Percentiles rank a stretch among this genome's conserved stretches.
These are phyloP conservation scores for Microvelia longipes DNA, from an alignment of 1,140 invertebrate genomes.

Conservation along the genomic window DNA sequence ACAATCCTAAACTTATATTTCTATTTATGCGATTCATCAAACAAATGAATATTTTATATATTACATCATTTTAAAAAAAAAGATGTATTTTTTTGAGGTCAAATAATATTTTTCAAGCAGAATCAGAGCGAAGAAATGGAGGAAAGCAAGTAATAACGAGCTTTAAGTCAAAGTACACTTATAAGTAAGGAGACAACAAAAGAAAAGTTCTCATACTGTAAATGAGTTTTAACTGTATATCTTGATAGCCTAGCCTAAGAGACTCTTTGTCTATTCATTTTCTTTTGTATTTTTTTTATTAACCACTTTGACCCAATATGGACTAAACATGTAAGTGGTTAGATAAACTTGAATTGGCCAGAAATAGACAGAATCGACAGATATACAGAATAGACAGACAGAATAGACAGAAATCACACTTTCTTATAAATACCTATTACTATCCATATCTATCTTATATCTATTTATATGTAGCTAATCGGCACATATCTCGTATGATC, in stretches of 20 bases:
- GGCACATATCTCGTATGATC: no score
- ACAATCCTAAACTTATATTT: not conserved
- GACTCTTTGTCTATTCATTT: not conserved
- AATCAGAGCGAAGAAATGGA: not conserved
- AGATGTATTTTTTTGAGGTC: no score
- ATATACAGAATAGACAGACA: no score
- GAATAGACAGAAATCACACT: no score
- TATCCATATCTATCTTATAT: no score
- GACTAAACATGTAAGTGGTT: not conserved
- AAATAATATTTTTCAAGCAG: no score
- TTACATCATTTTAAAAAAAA: not conserved
- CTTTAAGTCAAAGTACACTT: not conserved
- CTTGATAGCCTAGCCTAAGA: not conserved
- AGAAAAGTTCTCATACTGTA: not conserved
- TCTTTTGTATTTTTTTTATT: no score
- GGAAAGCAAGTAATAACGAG: not conserved
- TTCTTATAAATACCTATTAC: not conserved
- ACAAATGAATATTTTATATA: not conserved
- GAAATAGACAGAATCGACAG: no score
- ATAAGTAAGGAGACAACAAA: not conserved
- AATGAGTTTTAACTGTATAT: not conserved
- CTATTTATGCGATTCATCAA: not conserved
- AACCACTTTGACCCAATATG: not conserved
- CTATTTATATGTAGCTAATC: no score
- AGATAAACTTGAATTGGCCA: not conserved